Conservation (phyloP, 1,140 invertebrate species). For the Drosophila lacteicornis region DNA sequence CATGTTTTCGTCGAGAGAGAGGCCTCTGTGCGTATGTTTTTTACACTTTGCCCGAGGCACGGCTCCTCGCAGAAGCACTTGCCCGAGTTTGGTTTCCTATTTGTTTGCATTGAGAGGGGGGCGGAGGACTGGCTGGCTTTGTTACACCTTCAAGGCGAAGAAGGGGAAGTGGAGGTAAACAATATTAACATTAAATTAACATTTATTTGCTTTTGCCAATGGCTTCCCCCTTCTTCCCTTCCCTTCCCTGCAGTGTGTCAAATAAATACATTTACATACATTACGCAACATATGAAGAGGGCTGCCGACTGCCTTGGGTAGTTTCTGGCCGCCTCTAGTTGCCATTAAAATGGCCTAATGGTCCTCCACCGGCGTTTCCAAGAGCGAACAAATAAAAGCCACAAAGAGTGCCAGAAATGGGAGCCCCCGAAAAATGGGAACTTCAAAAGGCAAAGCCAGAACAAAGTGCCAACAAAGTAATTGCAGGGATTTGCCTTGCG, state of each 20-base stretch:
- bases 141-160: constrained; percentile 56
- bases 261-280: constrained; percentile 81
- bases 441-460: constrained; percentile 65
- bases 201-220: constrained; percentile 74
- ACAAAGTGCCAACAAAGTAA: constrained; percentile 78
- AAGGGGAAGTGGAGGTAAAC: constrained; percentile 51
- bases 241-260: constrained; percentile 4
- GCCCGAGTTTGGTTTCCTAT: constrained; percentile 37
- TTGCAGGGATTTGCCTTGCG: constrained; percentile 66
- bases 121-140: constrained; percentile 10
- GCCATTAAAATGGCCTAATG: constrained; percentile 47
- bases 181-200: constrained; percentile 80
- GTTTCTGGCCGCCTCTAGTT: constrained; percentile 29
- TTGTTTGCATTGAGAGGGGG: constrained; percentile 8
- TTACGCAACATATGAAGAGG: constrained; percentile 61
- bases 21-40: constrained; percentile 15
- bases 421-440: constrained; percentile 36
- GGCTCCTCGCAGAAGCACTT: constrained; percentile 9
- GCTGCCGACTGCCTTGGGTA: constrained; percentile 3
- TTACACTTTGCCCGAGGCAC: constrained; percentile 35
- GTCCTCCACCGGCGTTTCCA: constrained; percentile 19
- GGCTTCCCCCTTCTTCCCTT: constrained; percentile 4
- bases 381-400: constrained; percentile 24
- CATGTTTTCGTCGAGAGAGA: constrained; percentile 50
- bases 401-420: constrained; percentile 10